Evolutionary conservation across 2,797 vertebrate species (phyloP).

Genomic region (Esox lucius): DNA sequence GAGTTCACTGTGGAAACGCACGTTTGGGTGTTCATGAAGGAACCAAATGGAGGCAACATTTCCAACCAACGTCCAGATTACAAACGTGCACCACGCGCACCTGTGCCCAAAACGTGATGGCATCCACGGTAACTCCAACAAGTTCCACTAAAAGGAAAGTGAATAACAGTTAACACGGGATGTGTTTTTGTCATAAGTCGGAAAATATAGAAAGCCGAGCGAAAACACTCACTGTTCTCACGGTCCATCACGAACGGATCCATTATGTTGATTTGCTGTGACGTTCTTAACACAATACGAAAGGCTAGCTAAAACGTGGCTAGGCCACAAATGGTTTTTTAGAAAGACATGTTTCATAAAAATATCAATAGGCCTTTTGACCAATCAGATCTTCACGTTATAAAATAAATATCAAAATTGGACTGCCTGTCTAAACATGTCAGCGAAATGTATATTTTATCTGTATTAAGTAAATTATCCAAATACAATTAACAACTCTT

Average conservation of each 20-base stretch:
- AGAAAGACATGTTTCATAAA: too few relatives aligned
- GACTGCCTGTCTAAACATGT: too few relatives aligned
- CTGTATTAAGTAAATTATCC: too few relatives aligned
- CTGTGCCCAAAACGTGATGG: constrained; percentile 83
- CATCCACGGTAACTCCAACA: constrained; percentile 77
- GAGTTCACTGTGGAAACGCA: not conserved
- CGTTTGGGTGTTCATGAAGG: not conserved
- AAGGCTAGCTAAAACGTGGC: not conserved
- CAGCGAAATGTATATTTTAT: too few relatives aligned
- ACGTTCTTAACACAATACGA: not conserved
- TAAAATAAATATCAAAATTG: too few relatives aligned
- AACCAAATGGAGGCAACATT: not conserved
- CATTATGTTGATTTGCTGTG: constrained; percentile 6
- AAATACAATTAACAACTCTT: too few relatives aligned
- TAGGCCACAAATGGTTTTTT: not conserved
- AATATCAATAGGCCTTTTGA: too few relatives aligned
- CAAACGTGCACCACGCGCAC: constrained; percentile 43
- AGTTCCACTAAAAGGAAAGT: constrained; percentile 67
- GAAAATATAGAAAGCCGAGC: not conserved
- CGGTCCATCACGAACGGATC: constrained; percentile 2
- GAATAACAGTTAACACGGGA: not conserved
- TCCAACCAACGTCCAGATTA: not conserved
- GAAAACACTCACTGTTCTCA: constrained; percentile 26
- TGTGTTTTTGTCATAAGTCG: not conserved
- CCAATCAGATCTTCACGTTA: too few relatives aligned